Percentiles rank a stretch among this genome's conserved stretches.
phyloP scores from a whole-genome alignment of 2,797 vertebrate species.

The Bradypodion ventrale region DNA sequence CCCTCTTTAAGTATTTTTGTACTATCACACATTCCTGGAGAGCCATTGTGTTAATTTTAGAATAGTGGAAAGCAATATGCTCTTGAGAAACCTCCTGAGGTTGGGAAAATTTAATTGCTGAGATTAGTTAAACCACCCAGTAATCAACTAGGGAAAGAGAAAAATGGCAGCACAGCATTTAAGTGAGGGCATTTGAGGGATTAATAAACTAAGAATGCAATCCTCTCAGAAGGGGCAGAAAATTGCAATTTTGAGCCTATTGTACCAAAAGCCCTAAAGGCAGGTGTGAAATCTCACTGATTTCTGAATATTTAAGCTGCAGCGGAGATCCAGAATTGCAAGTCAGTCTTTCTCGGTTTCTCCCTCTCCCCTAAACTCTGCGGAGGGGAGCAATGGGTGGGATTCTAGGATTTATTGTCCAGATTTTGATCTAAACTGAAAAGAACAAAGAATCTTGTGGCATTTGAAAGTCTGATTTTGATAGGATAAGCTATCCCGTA shows the following conservation, averaged over 20 bases:
- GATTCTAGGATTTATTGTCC: too few relatives aligned
- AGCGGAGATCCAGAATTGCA: too few relatives aligned
- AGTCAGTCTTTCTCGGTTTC: too few relatives aligned
- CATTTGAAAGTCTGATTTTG: too few relatives aligned
- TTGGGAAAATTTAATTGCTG: not conserved
- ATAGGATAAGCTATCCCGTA: too few relatives aligned
- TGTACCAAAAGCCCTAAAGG: not conserved
- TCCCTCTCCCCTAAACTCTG: too few relatives aligned
- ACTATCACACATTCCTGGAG: not conserved
- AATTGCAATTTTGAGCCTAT: not conserved
- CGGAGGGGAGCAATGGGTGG: too few relatives aligned
- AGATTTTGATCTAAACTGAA: too few relatives aligned
- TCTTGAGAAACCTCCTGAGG: not conserved
- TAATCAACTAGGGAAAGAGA: not conserved
- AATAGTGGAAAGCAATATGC: not conserved
- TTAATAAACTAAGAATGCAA: not conserved
- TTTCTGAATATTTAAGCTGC: not conserved
- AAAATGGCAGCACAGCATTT: not conserved
- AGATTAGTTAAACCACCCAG: not conserved
- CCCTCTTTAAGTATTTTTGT: too few relatives aligned
- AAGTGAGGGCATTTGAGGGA: not conserved
- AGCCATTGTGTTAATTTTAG: too few relatives aligned
- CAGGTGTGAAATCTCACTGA: not conserved
- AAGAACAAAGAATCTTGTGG: too few relatives aligned
- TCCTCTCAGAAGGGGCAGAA: not conserved